These are phyloP conservation scores for Drosophila ananassae DNA, from an alignment of 1,140 invertebrate genomes.

Conservation along the genomic window DNA sequence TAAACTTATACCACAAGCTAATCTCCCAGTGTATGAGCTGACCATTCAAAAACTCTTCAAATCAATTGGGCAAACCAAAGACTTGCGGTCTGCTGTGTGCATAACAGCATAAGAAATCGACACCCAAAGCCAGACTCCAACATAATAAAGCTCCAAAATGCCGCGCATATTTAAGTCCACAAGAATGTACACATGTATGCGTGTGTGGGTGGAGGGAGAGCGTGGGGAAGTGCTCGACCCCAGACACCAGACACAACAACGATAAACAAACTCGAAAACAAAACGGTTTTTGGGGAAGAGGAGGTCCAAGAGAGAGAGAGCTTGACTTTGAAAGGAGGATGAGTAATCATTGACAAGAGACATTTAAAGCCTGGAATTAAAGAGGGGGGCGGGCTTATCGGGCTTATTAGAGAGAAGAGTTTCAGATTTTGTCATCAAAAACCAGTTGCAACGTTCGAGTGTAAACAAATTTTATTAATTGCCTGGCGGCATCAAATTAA, in stretches of 20 bases:
- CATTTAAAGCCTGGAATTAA: background rate
- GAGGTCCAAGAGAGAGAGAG: slow-evolving; percentile 6
- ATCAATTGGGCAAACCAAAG: slow-evolving; percentile 53
- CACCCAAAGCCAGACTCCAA: slow-evolving; percentile 23
- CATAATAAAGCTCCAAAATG: slow-evolving; percentile 40
- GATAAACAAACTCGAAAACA: slow-evolving; percentile 41
- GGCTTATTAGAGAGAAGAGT: background rate
- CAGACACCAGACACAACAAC: slow-evolving; percentile 36
- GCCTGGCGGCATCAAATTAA: background rate
- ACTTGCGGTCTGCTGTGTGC: slow-evolving; percentile 19
- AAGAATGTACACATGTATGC: background rate
- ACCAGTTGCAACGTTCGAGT: background rate
- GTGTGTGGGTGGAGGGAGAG: background rate
- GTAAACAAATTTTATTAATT: slow-evolving; percentile 9
- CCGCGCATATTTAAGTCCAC: slow-evolving; percentile 5
- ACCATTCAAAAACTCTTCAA: slow-evolving; percentile 49
- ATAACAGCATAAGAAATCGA: background rate
- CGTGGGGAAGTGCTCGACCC: slow-evolving; percentile 19
- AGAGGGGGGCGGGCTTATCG: background rate
- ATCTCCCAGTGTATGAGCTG: slow-evolving; percentile 1
- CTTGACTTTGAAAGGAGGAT: slow-evolving; percentile 9
- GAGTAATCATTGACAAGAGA: slow-evolving; percentile 11
- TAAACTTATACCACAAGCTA: background rate
- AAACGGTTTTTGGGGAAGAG: slow-evolving; percentile 17
- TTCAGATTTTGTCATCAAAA: background rate